phyloP scores from a whole-genome alignment of 2,888 invertebrate species.

The Trissoscelio sp. region DNA sequence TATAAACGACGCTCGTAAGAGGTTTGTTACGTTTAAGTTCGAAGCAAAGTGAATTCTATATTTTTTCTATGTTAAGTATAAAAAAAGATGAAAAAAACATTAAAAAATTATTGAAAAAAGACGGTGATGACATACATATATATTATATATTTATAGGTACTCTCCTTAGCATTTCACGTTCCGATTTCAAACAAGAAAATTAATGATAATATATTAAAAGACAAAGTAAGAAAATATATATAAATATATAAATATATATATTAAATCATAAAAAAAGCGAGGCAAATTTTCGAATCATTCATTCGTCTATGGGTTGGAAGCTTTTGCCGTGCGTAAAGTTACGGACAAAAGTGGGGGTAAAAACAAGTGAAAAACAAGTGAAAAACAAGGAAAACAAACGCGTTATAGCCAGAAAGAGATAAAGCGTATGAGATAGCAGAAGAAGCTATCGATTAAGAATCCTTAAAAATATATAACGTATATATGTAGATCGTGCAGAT shows the following conservation, averaged over 20 bases:
- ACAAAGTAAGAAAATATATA: constrained; percentile 64
- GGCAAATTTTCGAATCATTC: constrained; percentile 44
- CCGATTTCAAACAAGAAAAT: constrained; percentile 73
- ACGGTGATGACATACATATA: constrained; percentile 75
- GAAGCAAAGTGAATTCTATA: constrained; percentile 82
- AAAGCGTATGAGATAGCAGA: constrained; percentile 41
- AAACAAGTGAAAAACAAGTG: not conserved
- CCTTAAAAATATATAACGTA: constrained; percentile 68
- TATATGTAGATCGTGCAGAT: constrained; percentile 76
- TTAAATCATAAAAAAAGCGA: constrained; percentile 27
- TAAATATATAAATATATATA: constrained; percentile 52
- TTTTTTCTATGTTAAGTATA: constrained; percentile 83
- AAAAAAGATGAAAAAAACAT: constrained; percentile 70
- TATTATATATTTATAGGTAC: constrained; percentile 81
- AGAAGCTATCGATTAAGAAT: constrained; percentile 62
- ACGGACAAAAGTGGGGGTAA: constrained; percentile 32
- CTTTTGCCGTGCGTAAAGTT: constrained; percentile 54
- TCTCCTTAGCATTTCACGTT: constrained; percentile 80
- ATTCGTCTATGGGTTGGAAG: constrained; percentile 55
- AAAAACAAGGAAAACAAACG: constrained; percentile 27
- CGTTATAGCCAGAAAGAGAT: not conserved
- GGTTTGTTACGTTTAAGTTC: constrained; percentile 82
- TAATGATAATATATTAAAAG: constrained; percentile 69
- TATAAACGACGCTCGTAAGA: constrained; percentile 74
- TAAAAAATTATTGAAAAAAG: constrained; percentile 70